Evolutionary conservation across 2,113 vertebrate genomes (phyloP).

Genomic region (Tenrec ecaudatus): DNA sequence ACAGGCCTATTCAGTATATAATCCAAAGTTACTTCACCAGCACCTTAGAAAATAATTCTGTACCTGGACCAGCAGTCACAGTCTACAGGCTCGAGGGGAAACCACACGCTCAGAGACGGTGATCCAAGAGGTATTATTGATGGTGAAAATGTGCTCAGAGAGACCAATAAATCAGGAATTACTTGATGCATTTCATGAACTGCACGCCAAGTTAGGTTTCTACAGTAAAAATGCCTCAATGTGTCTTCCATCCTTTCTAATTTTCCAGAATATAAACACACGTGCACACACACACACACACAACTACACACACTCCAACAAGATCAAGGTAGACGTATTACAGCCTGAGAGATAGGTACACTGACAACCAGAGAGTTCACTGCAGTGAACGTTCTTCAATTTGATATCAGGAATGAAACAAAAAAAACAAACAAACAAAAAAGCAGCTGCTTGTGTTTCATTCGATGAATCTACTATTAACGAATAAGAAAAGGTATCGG

Average conservation of each 20-base stretch:
- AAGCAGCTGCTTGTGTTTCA: constrained; percentile 16
- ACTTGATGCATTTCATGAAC: constrained; percentile 50
- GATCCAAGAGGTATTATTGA: constrained; percentile 47
- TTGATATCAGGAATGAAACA: neutral
- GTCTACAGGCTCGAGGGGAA: constrained; percentile 8
- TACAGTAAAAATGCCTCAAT: neutral
- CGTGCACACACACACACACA: neutral
- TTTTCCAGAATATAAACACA: neutral
- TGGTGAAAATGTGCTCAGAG: constrained; percentile 55
- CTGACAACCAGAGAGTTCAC: neutral
- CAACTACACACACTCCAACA: neutral
- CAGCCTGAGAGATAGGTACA: neutral
- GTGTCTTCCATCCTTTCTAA: neutral
- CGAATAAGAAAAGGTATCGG: constrained; percentile 1
- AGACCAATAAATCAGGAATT: constrained; percentile 32
- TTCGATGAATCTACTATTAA: neutral
- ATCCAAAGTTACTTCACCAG: constrained; percentile 29
- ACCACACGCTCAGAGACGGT: neutral
- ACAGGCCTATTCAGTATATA: neutral
- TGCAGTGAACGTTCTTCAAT: neutral
- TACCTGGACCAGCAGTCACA: constrained; percentile 13
- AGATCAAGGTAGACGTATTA: constrained; percentile 1
- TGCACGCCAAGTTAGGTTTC: neutral
- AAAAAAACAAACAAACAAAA: neutral
- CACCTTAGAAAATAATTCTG: constrained; percentile 25